Percentiles rank a stretch among this genome's conserved stretches.
Evolutionary conservation across 2,113 vertebrate genomes (phyloP).

Genomic region (Megaleporinus macrocephalus): DNA sequence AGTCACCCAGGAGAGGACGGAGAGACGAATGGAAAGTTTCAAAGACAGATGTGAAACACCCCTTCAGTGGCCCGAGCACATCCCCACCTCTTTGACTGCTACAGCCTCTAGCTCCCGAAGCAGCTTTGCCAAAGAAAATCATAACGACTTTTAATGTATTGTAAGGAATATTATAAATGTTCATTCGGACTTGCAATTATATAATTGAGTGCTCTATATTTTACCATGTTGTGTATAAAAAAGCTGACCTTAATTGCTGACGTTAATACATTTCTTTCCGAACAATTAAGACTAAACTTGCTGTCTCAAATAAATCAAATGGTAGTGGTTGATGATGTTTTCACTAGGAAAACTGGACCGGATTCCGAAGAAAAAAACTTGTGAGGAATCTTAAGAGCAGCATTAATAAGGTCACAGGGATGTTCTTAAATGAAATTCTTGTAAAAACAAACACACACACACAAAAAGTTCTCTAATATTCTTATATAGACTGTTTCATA

Average conservation of each 20-base stretch:
- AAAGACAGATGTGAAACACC: constrained; percentile 54
- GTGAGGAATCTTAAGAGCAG: too few relatives aligned
- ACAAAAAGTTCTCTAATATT: too few relatives aligned
- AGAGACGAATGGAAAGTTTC: constrained; percentile 54
- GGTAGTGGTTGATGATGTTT: neutral
- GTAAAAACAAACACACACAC: too few relatives aligned
- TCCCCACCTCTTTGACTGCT: constrained; percentile 17
- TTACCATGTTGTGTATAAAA: neutral
- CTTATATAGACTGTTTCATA: too few relatives aligned
- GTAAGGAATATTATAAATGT: too few relatives aligned
- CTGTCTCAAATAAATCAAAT: neutral
- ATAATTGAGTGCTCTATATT: neutral
- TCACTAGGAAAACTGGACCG: too few relatives aligned
- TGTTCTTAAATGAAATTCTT: too few relatives aligned
- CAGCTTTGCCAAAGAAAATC: neutral
- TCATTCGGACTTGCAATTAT: neutral
- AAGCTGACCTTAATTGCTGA: neutral
- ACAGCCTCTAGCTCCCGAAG: neutral
- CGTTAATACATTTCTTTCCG: neutral
- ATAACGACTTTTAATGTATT: neutral
- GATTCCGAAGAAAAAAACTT: too few relatives aligned
- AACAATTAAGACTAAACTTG: neutral
- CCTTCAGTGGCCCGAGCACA: constrained; percentile 16
- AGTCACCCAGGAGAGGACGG: constrained; percentile 42
- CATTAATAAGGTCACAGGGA: too few relatives aligned